Evolutionary conservation across 2,888 invertebrate genomes (phyloP), one percentile per base, ranked within the genome.

Genomic region (Corythucha ciliata): DNA sequence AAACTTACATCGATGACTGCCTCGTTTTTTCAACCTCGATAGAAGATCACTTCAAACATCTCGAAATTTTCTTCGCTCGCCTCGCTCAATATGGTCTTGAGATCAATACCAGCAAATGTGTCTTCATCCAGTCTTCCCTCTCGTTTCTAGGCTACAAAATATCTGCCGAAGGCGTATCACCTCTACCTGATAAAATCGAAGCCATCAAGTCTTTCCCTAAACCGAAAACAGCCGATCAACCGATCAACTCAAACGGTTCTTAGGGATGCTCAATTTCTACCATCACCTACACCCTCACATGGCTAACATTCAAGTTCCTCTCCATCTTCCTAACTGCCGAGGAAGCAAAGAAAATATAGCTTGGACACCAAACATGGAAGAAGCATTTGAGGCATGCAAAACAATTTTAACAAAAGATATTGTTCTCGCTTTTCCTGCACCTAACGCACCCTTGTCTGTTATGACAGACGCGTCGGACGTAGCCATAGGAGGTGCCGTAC

Each of bases 401-500:
- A 25, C 45, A 7, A 29, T 20, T 4, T 33, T 59, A 8, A 45
- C 39, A 1, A 22, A 51, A 6, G 53, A 53, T n/a, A 47, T 53
- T 1, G 47, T 57, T 1, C 48, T 61, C 1, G 53, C 48, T 1
- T 57, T 59, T 18, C 61, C 60, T 20, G 27, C 8, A 2, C 36
- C 33, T 12, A 20, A 18, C 14, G 48, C 37, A 6, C 7, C 6
- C 3, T 20, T 48, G 10, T 37, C 48, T 16, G 27, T 48, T 2
- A 27, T 18, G 18, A 4, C 27, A 2, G 56, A 56, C 39, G 68
- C 69, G 2, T 69, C 69, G 0, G 65, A 67, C 32, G 52, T 34
- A 1, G 63, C 67, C 18, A 62, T 68, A 4, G 69, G 68, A 1
- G 67, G 66, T 2, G 65, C 62, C 0, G 41, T 70, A 12, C 66